Base-by-base conservation (phyloP, 2,888 invertebrate genomes). In the Dasypogon diadema region DNA sequence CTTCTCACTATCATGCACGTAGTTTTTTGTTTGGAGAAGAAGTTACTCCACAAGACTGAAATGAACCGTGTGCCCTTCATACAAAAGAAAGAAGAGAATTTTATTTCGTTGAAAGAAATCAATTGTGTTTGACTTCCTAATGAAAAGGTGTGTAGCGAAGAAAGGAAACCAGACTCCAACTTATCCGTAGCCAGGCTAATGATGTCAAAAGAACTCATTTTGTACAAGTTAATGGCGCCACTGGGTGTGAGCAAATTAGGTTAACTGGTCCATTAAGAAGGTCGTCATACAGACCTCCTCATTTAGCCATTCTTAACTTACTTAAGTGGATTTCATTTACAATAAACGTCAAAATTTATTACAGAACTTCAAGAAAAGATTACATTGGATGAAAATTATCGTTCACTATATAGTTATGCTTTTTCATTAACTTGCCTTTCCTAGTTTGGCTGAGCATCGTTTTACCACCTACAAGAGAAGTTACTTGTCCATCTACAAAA, bases 181-280 rank as follows among this genome's bases (percentile, higher is more conserved):
- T n/a, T n/a, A n/a, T n/a, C 8, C 51, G 10, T 12, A 8, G 63
- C 37, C 16, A 42, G 5, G 16, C 46, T 26, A 68, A 68, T 26
- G 34, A 68, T 48, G 24, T 24, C 22, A 48, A 48, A 68, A 68
- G 65, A 68, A 24, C 24, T 34, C 65, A 68, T 26, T 68, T 68
- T 46, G 48, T 68, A 26, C 48, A 34, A 22, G 24, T 18, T 68
- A 68, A 68, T 68, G 65, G 65, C 65, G 65, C 65, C 70, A 34
- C 34, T 37, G 54, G 24, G 30, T 54, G 54, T 30, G 54, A 54
- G 70, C 18, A 54, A 70, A 54, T 70, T 70, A 54, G 70, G 70
- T 70, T 54, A 70, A 70, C 54, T 54, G 70, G 54, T 26, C 54
- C 70, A 70, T 70, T 54, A 70, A 70, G 30, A 54, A 54, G 65